Evolutionary conservation across 2,888 invertebrate genomes (phyloP), one percentile per base, ranked within the genome.

Genomic region (Lamproptera curius): DNA sequence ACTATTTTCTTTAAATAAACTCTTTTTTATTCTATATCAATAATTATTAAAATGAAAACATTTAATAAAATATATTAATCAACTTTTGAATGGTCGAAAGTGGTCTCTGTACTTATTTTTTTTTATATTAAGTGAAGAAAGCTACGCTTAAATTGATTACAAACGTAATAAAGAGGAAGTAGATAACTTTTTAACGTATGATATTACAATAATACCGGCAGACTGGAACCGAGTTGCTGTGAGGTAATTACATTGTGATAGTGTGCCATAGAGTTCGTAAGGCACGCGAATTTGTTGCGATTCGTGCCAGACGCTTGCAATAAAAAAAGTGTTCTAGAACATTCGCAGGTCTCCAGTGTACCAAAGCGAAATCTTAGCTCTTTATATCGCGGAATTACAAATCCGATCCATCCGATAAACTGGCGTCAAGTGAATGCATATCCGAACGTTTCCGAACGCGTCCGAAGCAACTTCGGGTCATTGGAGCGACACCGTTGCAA

Each of bases 401-500:
- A 28, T 33, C 14, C 10, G 15, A 28, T 48, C 26, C 34, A 35
- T 13, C 33, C 38, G 43, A 43, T 43, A 39, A 43, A 39, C 42
- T 34, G 42, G 34, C 39, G 42, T 9, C 34, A 20, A 46, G 52
- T 52, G 49, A 52, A 52, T 50, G 50, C 46, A 46, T 26, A 40
- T 16, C 42, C 46, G 45, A 50, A 11, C 16, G 10, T 15, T 28
- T 37, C 46, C 49, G 52, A 42, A 41, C 31, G 6, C 11, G 6
- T 15, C 40, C 51, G 50, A 48, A 34, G 39, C 26, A 10, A 28
- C 42, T 48, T 48, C 48, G 46, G 42, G 39, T 26, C 33, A 11
- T 5, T 31, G n/a, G n/a, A 31, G 31, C 28, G 28, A 28, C n/a
- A 10, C 28, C 9, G 9, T 67, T 63, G 53, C 52, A 50, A 31